Percentiles rank a stretch among this genome's conserved stretches.
phyloP scores from a whole-genome alignment of 1,140 invertebrate genomes.

The Scaptomyza montana region DNA sequence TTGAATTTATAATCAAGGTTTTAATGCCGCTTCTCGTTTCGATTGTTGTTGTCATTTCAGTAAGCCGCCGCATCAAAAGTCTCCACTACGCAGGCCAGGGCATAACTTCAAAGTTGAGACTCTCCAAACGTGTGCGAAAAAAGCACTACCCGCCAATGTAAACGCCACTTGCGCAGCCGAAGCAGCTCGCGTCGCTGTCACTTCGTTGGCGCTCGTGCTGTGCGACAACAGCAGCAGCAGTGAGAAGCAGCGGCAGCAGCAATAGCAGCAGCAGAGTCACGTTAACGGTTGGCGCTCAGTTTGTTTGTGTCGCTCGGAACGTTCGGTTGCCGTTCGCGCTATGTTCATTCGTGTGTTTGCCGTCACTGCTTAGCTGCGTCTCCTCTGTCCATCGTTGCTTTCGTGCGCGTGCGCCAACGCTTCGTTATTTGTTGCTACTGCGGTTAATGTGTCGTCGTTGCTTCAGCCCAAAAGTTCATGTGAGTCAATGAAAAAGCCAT shows the following conservation, averaged over 20 bases:
- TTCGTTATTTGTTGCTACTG: slow-evolving; percentile 20
- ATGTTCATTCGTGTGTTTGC: slow-evolving; percentile 10
- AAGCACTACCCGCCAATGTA: slow-evolving; percentile 42
- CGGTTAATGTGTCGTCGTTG: slow-evolving; percentile 47
- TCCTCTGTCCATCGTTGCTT: slow-evolving; percentile 20
- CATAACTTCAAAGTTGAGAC: slow-evolving; percentile 45
- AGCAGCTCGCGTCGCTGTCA: slow-evolving; percentile 55
- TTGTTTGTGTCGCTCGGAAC: slow-evolving; percentile 52
- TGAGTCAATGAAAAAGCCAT: slow-evolving; percentile 52
- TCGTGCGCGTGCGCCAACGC: slow-evolving; percentile 42
- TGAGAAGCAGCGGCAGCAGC: slow-evolving; percentile 16
- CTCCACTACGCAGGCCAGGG: slow-evolving; percentile 32
- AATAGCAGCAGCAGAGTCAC: slow-evolving; percentile 20
- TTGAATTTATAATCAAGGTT: slow-evolving; percentile 80
- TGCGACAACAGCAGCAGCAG: slow-evolving; percentile 31
- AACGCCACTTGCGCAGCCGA: slow-evolving; percentile 70
- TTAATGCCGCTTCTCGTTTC: slow-evolving; percentile 64
- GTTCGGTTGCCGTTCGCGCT: slow-evolving; percentile 54
- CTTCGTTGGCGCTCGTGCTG: slow-evolving; percentile 51
- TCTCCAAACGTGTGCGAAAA: slow-evolving; percentile 57
- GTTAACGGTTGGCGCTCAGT: slow-evolving; percentile 38
- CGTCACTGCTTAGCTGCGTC: slow-evolving; percentile 27
- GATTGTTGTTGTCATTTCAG: slow-evolving; percentile 63
- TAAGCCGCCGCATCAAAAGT: slow-evolving; percentile 27
- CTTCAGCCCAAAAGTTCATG: slow-evolving; percentile 41